These are phyloP conservation scores for Otolemur crassicaudatus DNA, from an alignment of 2,797 vertebrate genomes.

Conservation along the genomic window DNA sequence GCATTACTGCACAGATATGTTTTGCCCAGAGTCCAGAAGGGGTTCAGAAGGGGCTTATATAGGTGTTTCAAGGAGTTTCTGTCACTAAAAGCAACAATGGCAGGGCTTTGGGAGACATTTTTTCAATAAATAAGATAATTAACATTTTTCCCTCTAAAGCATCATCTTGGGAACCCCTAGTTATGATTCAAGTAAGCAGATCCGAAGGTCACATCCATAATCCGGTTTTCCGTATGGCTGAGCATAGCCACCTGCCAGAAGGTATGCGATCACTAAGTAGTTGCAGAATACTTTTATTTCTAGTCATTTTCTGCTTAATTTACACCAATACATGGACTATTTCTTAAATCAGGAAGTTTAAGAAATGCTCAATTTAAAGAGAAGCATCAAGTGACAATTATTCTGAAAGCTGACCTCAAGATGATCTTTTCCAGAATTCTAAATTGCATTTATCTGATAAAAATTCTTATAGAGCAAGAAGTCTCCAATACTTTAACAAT, in stretches of 20 bases:
- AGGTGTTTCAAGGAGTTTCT: not conserved
- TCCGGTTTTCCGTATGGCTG: not conserved
- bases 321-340: not conserved
- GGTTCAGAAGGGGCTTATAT: not conserved
- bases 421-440: conserved; percentile 28
- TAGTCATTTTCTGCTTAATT: not conserved
- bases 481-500: not conserved
- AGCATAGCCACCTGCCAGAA: not conserved
- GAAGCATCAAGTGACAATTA: not conserved
- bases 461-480: not conserved
- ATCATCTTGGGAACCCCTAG: not conserved
- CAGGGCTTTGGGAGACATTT: not conserved
- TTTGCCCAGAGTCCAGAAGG: conserved; percentile 19
- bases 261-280: not conserved
- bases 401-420: conserved; percentile 12
- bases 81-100: not conserved
- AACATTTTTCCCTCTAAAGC: not conserved
- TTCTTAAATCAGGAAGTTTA: not conserved
- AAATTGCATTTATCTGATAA: conserved; percentile 9
- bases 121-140: not conserved
- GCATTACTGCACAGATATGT: not conserved
- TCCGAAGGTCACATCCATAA: not conserved
- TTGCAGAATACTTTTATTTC: not conserved
- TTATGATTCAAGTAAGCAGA: not conserved
- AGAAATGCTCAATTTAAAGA: conserved; percentile 13